Percentiles rank a stretch among this genome's conserved stretches.
Evolutionary conservation across 2,888 invertebrate genomes (phyloP).

Genomic region (Lymantria dispar): DNA sequence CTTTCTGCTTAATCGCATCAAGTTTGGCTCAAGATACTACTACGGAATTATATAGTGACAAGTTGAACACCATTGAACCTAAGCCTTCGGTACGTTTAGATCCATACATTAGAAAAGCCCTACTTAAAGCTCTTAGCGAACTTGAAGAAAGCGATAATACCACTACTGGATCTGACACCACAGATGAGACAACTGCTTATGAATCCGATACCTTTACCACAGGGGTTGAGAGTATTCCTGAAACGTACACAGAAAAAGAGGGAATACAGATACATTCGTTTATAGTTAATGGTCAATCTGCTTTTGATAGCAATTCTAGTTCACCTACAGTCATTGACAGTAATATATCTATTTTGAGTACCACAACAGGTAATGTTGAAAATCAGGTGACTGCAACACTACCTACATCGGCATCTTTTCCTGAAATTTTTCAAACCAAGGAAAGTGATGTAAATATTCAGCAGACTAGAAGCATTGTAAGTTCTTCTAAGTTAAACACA

Average conservation of each 20-base stretch:
- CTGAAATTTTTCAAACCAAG: slow-evolving; percentile 69
- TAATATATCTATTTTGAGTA: slow-evolving; percentile 68
- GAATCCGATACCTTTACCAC: slow-evolving; percentile 64
- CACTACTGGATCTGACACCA: slow-evolving; percentile 70
- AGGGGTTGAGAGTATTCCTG: slow-evolving; percentile 62
- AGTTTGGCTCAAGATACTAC: slow-evolving; percentile 55
- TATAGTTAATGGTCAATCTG: slow-evolving; percentile 72
- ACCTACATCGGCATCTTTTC: slow-evolving; percentile 63
- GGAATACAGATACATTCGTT: slow-evolving; percentile 83
- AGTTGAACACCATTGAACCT: slow-evolving; percentile 66
- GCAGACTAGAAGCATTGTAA: slow-evolving; percentile 67
- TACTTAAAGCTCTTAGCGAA: slow-evolving; percentile 89
- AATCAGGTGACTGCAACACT: slow-evolving; percentile 63
- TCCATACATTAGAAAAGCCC: slow-evolving; percentile 87
- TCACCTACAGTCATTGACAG: slow-evolving; percentile 60
- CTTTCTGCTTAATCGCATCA: slow-evolving; percentile 49
- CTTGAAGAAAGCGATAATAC: slow-evolving; percentile 83
- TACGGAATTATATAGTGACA: slow-evolving; percentile 55
- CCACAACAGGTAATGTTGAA: slow-evolving; percentile 75
- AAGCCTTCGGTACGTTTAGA: slow-evolving; percentile 85
- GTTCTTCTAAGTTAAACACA: slow-evolving; percentile 43
- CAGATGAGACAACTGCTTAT: slow-evolving; percentile 44
- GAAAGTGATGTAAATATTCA: slow-evolving; percentile 58
- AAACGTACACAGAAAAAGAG: slow-evolving; percentile 48
- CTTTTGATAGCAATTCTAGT: slow-evolving; percentile 58